Conservation (phyloP, 2,113 vertebrate genomes). For the Amphilophus citrinellus region DNA sequence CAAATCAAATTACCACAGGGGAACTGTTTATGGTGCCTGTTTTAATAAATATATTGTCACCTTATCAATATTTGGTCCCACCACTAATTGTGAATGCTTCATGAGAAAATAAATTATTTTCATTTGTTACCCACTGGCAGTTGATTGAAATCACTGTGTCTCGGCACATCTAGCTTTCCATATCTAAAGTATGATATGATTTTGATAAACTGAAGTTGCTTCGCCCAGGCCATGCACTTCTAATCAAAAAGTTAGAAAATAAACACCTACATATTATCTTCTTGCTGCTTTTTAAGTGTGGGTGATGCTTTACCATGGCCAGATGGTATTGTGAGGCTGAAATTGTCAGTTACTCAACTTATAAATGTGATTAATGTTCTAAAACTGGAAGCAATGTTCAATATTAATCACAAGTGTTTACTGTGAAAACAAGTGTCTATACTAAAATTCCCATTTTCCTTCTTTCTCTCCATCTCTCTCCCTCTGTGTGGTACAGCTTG, state of each 20-base stretch:
- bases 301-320: background rate
- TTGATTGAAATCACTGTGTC: background rate
- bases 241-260: background rate
- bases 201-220: background rate
- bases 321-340: conserved; percentile 3
- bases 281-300: background rate
- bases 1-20: background rate
- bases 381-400: conserved; percentile 11
- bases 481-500: conserved; percentile 58
- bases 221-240: background rate
- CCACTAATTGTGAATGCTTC: background rate
- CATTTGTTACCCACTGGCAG: background rate
- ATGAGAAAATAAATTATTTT: background rate
- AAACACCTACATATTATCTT: background rate
- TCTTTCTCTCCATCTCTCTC: background rate
- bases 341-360: conserved; percentile 4
- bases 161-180: background rate
- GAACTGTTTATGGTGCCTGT: background rate
- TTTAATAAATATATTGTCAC: background rate
- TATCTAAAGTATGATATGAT: background rate
- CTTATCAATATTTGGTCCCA: background rate
- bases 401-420: conserved; percentile 9
- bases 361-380: conserved; percentile 27
- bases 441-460: conserved; percentile 2
- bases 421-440: conserved; percentile 17